Evolutionary conservation across 2,888 invertebrate genomes (phyloP), one percentile per base, ranked within the genome.

Genomic region (Dyspetes luteomarginatus): DNA sequence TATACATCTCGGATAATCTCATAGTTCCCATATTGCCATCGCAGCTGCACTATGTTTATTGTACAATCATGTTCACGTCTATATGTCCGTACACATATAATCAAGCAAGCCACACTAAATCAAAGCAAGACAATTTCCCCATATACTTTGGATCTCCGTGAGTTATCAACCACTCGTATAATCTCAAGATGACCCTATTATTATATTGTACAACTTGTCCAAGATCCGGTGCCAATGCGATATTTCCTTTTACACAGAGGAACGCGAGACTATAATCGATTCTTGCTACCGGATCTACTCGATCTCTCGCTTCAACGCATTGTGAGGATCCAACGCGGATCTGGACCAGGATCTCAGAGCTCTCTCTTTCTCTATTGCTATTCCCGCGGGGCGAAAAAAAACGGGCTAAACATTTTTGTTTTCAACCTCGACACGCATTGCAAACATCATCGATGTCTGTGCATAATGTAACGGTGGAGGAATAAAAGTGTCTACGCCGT

Each of bases 241-340:
- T 22, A 48, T 30, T 67, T 22, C 17, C 26, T 67, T 50, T 50
- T 19, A 50, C 22, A 50, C 30, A 36, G 1, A n/a, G 9, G 19
- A 60, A 43, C 50, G 58, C 41, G 17, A n/a, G n/a, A 36, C 9
- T 12, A 75, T 56, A 69, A 56, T 60, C 58, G 75, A 75, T 68
- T 75, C 68, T 45, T 43, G 60, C 68, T 68, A 60, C 75, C 19
- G 75, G 50, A 75, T 60, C 68, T 68, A 30, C 43, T 36, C 43
- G 15, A 50, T 30, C 4, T 43, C 30, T 17, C 19, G 15, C 45
- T 12, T 17, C 19, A 24, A 17, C 19, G 28, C 22, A 52, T 36
- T 67, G 22, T 30, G 19, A n/a, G n/a, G n/a, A n/a, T 48, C 28
- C 4, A 3, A 12, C 28, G 64, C 56, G 50, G 36, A 52, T 48